Evolutionary conservation across 2,797 vertebrate genomes (phyloP), one percentile per base, ranked within the genome.

Genomic region (Cirrhinus mrigala): DNA sequence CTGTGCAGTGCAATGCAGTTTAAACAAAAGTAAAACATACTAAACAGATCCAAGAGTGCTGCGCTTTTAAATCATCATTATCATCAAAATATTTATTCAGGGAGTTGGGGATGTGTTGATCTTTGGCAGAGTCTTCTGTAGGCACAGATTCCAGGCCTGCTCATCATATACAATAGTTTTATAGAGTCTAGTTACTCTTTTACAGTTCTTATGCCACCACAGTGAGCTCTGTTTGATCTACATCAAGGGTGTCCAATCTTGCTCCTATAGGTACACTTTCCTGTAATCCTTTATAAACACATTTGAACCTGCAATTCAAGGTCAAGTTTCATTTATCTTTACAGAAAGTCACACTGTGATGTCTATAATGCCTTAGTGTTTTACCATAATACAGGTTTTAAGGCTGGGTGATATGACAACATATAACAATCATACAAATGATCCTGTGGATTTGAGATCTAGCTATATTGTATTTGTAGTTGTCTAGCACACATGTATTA

Each of bases 11-110:
- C 11, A 54, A 22, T 6, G 4, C 10, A 5, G 24, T 54, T 54
- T 54, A 54, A 54, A 56, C 48, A 20, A 44, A 22, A 54, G 27
- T 14, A 33, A 54, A 54, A 14, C 27, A 77, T n/a, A 20, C 16
- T 77, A 8, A 77, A 58, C 7, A 1, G 7, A 77, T 33, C 29
- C 33, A 24, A 24, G 18, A 68, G 6, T 6, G 22, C 4, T 27
- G 29, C 9, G 3, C n/a, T 52, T 68, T 54, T 68, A 69, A 69
- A 40, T 81, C 48, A 69, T 69, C 1, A 54, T 37, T 24, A 16
- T 81, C 8, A n/a, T 2, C 62, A 1, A 52, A 80, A 81, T 81
- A 68, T 81, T 81, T 81, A 69, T 18, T 22, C 75, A 40, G 18
- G 14, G 75, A 77, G 54, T 37, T 10, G 11, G 74, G 29, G 20